phyloP scores from a whole-genome alignment of 2,888 invertebrate genomes.

The Aphrophora alni region DNA sequence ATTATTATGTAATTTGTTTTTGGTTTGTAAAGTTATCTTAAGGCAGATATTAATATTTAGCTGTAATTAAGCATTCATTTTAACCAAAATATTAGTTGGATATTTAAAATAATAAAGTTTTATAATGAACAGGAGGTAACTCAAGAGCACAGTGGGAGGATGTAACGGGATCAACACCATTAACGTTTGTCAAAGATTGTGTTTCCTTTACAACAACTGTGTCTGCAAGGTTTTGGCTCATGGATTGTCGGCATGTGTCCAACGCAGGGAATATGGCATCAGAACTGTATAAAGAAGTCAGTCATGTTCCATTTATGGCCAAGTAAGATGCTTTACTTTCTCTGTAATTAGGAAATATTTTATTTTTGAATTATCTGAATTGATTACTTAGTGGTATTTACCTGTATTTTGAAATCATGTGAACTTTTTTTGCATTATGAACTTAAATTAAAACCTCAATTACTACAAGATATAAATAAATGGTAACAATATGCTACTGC shows the following conservation, averaged over 20 bases:
- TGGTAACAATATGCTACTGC: too few species aligned
- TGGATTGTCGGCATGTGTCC: constrained; percentile 95
- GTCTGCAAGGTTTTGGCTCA: constrained; percentile 98
- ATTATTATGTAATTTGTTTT: too few species aligned
- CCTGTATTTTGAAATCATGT: too few species aligned
- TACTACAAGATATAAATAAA: too few species aligned
- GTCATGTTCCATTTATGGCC: constrained; percentile 94
- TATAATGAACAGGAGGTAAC: constrained; percentile 73
- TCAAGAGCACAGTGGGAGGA: constrained; percentile 99
- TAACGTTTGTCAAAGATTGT: constrained; percentile 95
- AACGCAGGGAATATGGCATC: constrained; percentile 97
- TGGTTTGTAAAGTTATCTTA: too few species aligned
- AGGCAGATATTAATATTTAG: too few species aligned
- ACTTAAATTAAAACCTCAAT: too few species aligned
- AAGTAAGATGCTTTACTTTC: constrained; percentile 62
- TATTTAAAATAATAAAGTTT: background rate
- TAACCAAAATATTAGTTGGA: too few species aligned
- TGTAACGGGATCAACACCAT: constrained; percentile 96
- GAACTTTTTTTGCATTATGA: too few species aligned
- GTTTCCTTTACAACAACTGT: constrained; percentile 99
- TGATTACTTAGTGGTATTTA: too few species aligned
- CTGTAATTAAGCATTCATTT: too few species aligned
- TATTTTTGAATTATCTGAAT: constrained; percentile 17
- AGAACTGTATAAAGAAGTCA: constrained; percentile 88
- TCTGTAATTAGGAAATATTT: background rate